Conservation (phyloP, 2,797 vertebrate genomes). For the Bovichtus diacanthus region DNA sequence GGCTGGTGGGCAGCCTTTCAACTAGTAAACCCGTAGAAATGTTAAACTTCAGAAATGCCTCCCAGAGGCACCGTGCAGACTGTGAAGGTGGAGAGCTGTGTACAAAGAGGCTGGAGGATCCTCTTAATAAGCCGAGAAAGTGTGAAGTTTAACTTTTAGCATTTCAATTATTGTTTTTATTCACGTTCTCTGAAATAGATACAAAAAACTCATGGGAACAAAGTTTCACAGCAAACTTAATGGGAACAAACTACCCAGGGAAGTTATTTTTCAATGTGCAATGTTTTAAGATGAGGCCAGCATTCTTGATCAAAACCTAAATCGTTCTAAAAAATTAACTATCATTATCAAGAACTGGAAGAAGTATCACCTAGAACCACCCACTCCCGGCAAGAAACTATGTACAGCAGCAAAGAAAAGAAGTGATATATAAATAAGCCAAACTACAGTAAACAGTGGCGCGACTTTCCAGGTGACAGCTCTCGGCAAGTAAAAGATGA, state of each 20-base stretch:
- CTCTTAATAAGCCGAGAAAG: conserved; percentile 17
- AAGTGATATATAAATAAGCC: no score
- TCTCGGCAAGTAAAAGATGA: no score
- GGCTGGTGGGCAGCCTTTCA: conserved; percentile 34
- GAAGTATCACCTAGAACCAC: no score
- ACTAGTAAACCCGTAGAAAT: conserved; percentile 44
- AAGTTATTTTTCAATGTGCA: no score
- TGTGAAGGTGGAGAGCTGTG: conserved; percentile 32
- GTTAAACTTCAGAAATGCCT: conserved; percentile 49
- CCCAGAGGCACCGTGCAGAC: conserved; percentile 32
- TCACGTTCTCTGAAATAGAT: not conserved
- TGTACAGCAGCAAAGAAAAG: no score
- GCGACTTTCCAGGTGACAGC: no score
- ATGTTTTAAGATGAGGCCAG: no score
- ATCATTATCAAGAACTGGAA: no score
- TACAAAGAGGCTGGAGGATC: conserved; percentile 11
- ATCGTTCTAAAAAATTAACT: no score
- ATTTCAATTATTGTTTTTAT: conserved; percentile 28
- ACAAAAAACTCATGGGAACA: conserved; percentile 2
- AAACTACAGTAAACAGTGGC: no score
- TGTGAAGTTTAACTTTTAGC: conserved; percentile 9
- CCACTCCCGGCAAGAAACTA: no score
- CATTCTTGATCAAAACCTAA: no score
- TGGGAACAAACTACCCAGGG: not conserved
- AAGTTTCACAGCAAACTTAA: conserved; percentile 17